Percentiles rank a stretch among this genome's conserved stretches.
Evolutionary conservation across 2,113 vertebrate species (phyloP).

Genomic region (Sylvia atricapilla): DNA sequence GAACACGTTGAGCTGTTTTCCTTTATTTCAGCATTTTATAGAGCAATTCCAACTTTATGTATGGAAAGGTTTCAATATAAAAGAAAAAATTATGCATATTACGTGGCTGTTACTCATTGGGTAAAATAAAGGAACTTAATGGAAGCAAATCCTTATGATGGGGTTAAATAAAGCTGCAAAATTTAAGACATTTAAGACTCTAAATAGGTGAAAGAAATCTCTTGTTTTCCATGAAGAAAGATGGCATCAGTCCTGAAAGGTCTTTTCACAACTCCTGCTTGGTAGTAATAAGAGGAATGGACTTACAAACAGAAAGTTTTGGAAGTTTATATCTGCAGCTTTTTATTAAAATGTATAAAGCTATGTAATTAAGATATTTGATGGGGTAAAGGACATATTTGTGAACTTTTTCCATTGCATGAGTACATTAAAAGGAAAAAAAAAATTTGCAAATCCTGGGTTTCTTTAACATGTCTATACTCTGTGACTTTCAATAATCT

Average conservation of each 20-base stretch:
- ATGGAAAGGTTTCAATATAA: neutral
- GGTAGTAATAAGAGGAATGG: neutral
- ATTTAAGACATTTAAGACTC: neutral
- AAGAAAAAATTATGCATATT: neutral
- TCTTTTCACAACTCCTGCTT: neutral
- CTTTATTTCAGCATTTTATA: neutral
- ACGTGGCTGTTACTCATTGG: neutral
- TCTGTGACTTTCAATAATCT: neutral
- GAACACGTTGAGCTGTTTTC: neutral
- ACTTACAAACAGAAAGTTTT: neutral
- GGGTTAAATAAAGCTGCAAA: neutral
- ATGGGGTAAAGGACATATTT: neutral
- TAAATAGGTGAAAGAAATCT: neutral
- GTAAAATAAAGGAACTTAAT: neutral
- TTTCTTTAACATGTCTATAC: conserved; percentile 1
- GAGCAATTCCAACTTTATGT: neutral
- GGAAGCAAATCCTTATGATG: neutral
- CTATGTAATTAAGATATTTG: neutral
- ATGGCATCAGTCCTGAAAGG: neutral
- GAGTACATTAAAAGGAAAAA: neutral
- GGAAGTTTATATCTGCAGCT: neutral
- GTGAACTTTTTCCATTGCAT: neutral
- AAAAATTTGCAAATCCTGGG: neutral
- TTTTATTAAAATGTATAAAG: neutral
- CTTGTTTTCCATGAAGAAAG: neutral